A percentile compares a stretch with the other conserved stretches of the same genome.
These are phyloP conservation scores for Gibbula magus DNA, from an alignment of 2,888 invertebrate species.

Conservation along the genomic window DNA sequence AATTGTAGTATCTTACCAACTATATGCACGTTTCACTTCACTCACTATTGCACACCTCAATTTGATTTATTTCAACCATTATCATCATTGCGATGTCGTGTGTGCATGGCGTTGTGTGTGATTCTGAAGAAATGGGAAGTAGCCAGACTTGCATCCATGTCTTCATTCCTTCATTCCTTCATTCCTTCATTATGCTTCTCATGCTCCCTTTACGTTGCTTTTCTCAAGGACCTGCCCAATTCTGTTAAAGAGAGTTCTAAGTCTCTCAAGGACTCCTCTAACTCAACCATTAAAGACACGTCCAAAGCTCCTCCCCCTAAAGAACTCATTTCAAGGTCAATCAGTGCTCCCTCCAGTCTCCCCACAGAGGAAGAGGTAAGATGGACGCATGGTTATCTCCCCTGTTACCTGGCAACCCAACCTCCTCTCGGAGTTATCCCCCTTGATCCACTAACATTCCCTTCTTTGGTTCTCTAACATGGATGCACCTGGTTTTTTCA, in stretches of 20 bases:
- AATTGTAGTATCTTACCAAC: too few species aligned
- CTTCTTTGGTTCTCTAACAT: not conserved
- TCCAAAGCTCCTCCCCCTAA: constrained; percentile 28
- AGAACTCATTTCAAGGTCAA: constrained; percentile 44
- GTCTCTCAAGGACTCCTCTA: constrained; percentile 17
- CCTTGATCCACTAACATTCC: not conserved
- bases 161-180: not conserved
- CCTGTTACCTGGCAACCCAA: not conserved
- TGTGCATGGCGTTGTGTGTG: not conserved
- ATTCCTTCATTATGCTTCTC: not conserved
- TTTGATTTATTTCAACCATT: too few species aligned
- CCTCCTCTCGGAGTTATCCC: not conserved
- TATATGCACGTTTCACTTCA: too few species aligned
- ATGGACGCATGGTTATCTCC: constrained; percentile 9
- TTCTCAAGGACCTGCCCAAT: constrained; percentile 15
- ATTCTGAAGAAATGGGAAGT: not conserved
- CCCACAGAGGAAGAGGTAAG: constrained; percentile 42
- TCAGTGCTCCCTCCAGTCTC: constrained; percentile 43
- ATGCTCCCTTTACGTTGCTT: constrained; percentile 8
- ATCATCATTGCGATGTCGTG: too few species aligned
- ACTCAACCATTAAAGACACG: constrained; percentile 20
- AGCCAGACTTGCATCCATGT: not conserved
- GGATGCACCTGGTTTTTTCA: not conserved
- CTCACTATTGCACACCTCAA: too few species aligned
- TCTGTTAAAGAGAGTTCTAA: constrained; percentile 13